Conservation (phyloP, 2,888 invertebrate species). For the Heteromurus nitidus region DNA sequence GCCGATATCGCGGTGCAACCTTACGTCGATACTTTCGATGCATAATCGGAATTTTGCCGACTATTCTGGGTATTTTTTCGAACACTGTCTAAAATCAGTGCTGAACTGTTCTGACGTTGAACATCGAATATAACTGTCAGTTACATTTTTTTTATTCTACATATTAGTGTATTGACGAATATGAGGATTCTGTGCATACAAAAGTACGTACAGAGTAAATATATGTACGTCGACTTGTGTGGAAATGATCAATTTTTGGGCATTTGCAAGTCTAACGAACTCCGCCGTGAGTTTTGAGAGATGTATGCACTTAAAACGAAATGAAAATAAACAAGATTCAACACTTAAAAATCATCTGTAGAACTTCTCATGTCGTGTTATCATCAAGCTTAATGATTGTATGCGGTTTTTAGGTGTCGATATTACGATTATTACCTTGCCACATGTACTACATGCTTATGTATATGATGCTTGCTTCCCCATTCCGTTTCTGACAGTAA, state of each 20-base stretch:
- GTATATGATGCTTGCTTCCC: neutral
- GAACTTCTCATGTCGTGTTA: neutral
- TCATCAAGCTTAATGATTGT: neutral
- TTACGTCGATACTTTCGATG: neutral
- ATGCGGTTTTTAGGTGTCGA: neutral
- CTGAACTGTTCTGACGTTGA: neutral
- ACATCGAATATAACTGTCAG: too few species aligned
- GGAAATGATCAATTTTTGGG: neutral
- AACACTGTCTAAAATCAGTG: neutral
- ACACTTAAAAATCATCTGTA: conserved; percentile 24
- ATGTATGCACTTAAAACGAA: conserved; percentile 13
- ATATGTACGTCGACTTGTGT: neutral
- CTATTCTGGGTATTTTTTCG: neutral
- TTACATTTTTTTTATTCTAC: too few species aligned
- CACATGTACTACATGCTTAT: neutral
- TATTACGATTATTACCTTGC: conserved; percentile 3
- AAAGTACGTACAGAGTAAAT: neutral
- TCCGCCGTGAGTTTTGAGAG: neutral
- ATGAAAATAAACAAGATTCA: conserved; percentile 27
- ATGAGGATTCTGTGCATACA: too few species aligned
- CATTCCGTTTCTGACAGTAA: neutral
- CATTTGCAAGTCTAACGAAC: neutral
- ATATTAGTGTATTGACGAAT: too few species aligned
- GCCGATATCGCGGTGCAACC: neutral
- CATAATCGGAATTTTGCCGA: neutral